Base-by-base conservation (phyloP, 1,140 invertebrate species). In the Frieseomelitta varia region DNA sequence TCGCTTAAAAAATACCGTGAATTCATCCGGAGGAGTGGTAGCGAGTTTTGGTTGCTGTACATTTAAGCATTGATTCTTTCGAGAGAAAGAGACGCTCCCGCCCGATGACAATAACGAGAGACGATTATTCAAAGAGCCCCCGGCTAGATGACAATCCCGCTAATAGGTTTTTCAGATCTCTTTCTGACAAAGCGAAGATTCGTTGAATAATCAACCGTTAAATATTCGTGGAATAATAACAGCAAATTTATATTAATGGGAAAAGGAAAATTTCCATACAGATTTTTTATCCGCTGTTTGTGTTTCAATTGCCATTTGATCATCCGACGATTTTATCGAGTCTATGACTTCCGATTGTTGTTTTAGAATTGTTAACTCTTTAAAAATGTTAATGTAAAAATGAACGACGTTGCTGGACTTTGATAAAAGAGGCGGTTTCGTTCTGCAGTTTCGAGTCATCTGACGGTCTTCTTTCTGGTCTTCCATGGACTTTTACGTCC, bases 41-140 rank as follows among this genome's bases (percentile, higher is more conserved):
- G 53, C 34, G 85, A 77, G 24, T n/a, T 78, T 86, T 63, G 65
- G 30, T 53, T 17, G n/a, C n/a, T 58, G 56, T 86, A 84, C 83
- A 86, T 87, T 86, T 82, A 86, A 61, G 72, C 85, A 86, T 87
- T 81, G 69, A 86, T 87, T 84, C 53, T 58, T 65, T 15, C 61
- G 68, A 76, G 47, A 81, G 85, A 81, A 73, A n/a, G 3, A 55
- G 74, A 77, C 21, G 74, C 10, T 61, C 24, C 56, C 34, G 73
- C 17, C 61, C 24, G 34, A 61, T 63, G 58, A 77, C 58, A 77
- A 63, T 21, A 77, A 63, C 17, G 34, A 47, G 56, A 61, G 58
- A 63, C 74, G 74, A 77, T 77, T 77, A 77, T 61, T 39, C 56
- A 34, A 34, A 61, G 74, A 55, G 72, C 51, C 51, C 55, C 12